Conservation (phyloP, 2,888 invertebrate species). For the Scotopteryx bipunctaria region DNA sequence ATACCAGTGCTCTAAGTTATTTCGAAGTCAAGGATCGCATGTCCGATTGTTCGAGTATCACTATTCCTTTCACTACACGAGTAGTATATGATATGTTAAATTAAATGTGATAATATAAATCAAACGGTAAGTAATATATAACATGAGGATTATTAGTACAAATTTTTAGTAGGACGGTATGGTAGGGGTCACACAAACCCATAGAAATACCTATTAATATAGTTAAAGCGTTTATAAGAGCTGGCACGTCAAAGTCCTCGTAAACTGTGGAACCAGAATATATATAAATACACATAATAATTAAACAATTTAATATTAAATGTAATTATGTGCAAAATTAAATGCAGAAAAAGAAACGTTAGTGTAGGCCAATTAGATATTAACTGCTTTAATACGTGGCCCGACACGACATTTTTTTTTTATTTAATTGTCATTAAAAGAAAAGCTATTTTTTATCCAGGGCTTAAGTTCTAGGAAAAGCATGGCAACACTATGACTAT, state of each 20-base stretch:
- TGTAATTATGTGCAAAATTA: background rate
- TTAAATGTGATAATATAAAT: no score
- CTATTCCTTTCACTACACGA: no score
- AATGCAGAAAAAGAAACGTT: background rate
- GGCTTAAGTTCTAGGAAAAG: no score
- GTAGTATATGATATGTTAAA: no score
- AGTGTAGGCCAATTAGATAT: background rate
- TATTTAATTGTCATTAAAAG: no score
- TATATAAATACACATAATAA: conserved; percentile 30
- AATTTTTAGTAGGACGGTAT: conserved; percentile 38
- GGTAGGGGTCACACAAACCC: conserved; percentile 57
- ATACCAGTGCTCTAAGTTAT: no score
- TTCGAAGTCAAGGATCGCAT: no score
- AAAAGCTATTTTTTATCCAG: no score
- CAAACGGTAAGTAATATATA: background rate
- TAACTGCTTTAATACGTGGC: no score
- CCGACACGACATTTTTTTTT: no score
- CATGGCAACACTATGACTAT: no score
- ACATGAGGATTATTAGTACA: conserved; percentile 5
- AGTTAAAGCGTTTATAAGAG: conserved; percentile 88
- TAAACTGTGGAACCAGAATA: conserved; percentile 84
- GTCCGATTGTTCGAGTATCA: no score
- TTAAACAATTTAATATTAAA: conserved; percentile 1
- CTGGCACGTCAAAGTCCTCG: conserved; percentile 87
- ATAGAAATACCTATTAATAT: conserved; percentile 85